Base-by-base conservation (phyloP, 2,797 vertebrate genomes). In the Melanogrammus aeglefinus region DNA sequence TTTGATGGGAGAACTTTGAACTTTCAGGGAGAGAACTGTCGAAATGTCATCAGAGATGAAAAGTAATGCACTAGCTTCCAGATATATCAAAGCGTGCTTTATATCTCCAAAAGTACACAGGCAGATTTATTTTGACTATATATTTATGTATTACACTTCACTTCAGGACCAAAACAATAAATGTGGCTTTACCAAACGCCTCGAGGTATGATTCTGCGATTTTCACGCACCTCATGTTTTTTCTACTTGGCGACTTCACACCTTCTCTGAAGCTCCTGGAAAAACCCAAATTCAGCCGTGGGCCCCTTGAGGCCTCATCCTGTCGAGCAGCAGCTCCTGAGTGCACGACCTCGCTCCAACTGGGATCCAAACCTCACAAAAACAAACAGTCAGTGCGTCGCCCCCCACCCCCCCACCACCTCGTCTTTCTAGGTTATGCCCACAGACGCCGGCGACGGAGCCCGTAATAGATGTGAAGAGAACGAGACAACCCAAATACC, bases 11-110 rank as follows among this genome's bases (percentile, higher is more conserved):
- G 92, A 92, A 92, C 89, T 91, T 85, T 47, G 87, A 92, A 92
- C 90, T 93, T 87, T 90, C 87, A 88, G 85, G 77, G 82, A 91
- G 88, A 91, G 91, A 82, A 84, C 87, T 92, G 92, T 90, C 88
- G 84, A 95, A 95, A 95, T 94, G 92, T 93, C 92, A 94, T 75
- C 73, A 8, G 35, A 79, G 80, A 88, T 85, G 77, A 91, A 88
- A 91, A 87, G 90, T 77, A 89, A 85, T 79, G 85, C 79, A 86
- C 78, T 75, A 77, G 33, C 38, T 80, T 71, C 33, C 24, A 81
- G 80, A 83, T 84, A 81, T 89, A 90, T 77, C 79, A 83, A 82
- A 84, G 85, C 78, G 80, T 85, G 63, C 24, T 80, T 69, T 75
- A 35, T 77, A 47, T 80, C 84, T 77, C 80, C 76, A 5, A 73